phyloP scores from a whole-genome alignment of 2,888 invertebrate genomes.

The Notodonta dromedarius region DNA sequence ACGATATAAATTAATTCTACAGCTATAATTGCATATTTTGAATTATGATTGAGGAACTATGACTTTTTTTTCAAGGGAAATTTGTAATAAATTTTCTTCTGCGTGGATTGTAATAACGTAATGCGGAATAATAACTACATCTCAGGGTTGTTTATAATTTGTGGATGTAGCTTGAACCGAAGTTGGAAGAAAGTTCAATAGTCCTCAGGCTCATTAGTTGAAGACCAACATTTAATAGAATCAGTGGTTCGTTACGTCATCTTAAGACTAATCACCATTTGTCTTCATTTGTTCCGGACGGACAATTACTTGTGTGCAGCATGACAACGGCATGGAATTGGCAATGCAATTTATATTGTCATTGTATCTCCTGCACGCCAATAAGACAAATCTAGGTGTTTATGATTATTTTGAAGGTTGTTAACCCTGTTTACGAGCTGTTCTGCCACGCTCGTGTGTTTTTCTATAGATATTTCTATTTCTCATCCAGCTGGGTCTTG shows the following conservation, averaged over 20 bases:
- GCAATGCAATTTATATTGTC: slow-evolving; percentile 25
- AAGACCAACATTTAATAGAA: not conserved
- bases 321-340: slow-evolving; percentile 25
- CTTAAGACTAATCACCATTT: slow-evolving; percentile 34
- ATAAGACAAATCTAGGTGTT: slow-evolving; percentile 22
- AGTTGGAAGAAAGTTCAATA: too few relatives aligned
- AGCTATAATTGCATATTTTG: not conserved
- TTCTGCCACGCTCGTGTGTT: not conserved
- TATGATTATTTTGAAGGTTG: slow-evolving; percentile 29
- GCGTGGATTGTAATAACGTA: not conserved
- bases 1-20: slow-evolving; percentile 18
- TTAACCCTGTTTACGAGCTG: slow-evolving; percentile 16
- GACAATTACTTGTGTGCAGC: slow-evolving; percentile 24
- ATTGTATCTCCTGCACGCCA: slow-evolving; percentile 14
- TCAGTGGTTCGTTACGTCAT: slow-evolving; percentile 33
- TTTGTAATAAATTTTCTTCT: too few relatives aligned
- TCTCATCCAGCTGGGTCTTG: too few relatives aligned
- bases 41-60: not conserved
- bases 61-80: not conserved
- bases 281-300: slow-evolving; percentile 39
- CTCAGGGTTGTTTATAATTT: too few relatives aligned
- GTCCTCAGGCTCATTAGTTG: not conserved
- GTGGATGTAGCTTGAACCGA: not conserved
- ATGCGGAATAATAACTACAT: too few relatives aligned
- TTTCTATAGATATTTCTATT: not conserved